A percentile compares a stretch with the other conserved stretches of the same genome.
Conservation (phyloP, 2,888 invertebrate species). For the Zootermopsis nevadensis region DNA sequence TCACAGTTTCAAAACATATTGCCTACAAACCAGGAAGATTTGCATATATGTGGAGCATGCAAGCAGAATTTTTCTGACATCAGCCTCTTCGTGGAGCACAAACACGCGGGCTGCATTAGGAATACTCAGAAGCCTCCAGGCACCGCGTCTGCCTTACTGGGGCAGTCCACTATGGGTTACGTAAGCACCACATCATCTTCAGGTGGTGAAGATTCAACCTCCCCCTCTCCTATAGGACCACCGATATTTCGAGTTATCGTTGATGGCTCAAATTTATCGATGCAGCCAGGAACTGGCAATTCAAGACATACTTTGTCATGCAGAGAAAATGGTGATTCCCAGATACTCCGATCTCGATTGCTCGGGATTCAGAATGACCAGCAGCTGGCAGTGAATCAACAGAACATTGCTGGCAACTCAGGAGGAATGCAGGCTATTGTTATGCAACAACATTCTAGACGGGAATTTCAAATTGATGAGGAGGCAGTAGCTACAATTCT, state of each 20-base stretch:
- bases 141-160: not conserved
- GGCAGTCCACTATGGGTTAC: slow-evolving; percentile 31
- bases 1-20: slow-evolving; percentile 13
- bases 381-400: slow-evolving; percentile 33
- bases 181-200: slow-evolving; percentile 15
- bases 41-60: slow-evolving; percentile 57
- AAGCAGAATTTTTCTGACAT: slow-evolving; percentile 55
- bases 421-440: slow-evolving; percentile 25
- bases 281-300: not conserved
- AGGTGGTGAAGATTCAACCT: not conserved
- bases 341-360: slow-evolving; percentile 49
- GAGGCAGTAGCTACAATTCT: slow-evolving; percentile 57
- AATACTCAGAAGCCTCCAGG: slow-evolving; percentile 16
- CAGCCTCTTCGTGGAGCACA: slow-evolving; percentile 55
- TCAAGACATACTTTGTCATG: not conserved
- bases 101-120: slow-evolving; percentile 44
- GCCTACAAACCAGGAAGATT: slow-evolving; percentile 50
- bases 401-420: not conserved
- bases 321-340: slow-evolving; percentile 28
- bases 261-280: slow-evolving; percentile 32
- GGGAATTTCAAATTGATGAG: slow-evolving; percentile 54
- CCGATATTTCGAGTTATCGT: slow-evolving; percentile 45
- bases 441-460: slow-evolving; percentile 43
- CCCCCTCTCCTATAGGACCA: slow-evolving; percentile 1
- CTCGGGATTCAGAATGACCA: slow-evolving; percentile 43